Base-by-base conservation (phyloP, 2,888 invertebrate genomes). In the Hemaris fuciformis region DNA sequence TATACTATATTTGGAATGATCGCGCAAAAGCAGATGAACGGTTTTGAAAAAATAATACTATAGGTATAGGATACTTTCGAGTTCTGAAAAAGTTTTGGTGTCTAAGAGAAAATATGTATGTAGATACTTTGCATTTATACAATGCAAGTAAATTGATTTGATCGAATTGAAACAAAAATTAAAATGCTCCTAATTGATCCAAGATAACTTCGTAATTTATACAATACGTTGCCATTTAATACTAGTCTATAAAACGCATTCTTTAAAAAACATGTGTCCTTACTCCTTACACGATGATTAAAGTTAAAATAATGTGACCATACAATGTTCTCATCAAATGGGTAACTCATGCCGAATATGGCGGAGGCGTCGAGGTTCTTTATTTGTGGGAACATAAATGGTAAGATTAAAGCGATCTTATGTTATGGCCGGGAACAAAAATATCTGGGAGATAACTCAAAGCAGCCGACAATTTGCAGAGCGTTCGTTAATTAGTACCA, bases 321-420 rank as follows among this genome's bases (percentile, higher is more conserved):
- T 10, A 46, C 15, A 5, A 31, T 18, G 2, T 15, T 53, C 3
- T 4, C 18, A 20, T 53, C 18, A 45, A 20, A 18, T 27, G 53
- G 15, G 15, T 27, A 18, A 31, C 15, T 31, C 53, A 10, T 18
- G 7, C 31, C 31, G 31, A 53, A 31, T 18, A 27, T 18, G 53
- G 48, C 25, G 23, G 25, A 23, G 13, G 5, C 18, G 15, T 31
- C 27, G 2, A 8, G 15, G 15, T n/a, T 15, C 27, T 48, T 48
- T 53, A 53, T 20, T 31, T 53, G 53, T 53, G 27, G 18, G 31
- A 53, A 53, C 53, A 27, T 18, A 53, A 31, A 53, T 31, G 53
- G 31, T 53, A 18, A 15, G 53, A 31, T 53, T 31, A 53, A 53
- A 53, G 3, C 18, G 48, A 53, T 53, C 48, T 53, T 27, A 53